Evolutionary conservation across 2,888 invertebrate genomes (phyloP), one percentile per base, ranked within the genome.

Genomic region (Eristalis tenax): DNA sequence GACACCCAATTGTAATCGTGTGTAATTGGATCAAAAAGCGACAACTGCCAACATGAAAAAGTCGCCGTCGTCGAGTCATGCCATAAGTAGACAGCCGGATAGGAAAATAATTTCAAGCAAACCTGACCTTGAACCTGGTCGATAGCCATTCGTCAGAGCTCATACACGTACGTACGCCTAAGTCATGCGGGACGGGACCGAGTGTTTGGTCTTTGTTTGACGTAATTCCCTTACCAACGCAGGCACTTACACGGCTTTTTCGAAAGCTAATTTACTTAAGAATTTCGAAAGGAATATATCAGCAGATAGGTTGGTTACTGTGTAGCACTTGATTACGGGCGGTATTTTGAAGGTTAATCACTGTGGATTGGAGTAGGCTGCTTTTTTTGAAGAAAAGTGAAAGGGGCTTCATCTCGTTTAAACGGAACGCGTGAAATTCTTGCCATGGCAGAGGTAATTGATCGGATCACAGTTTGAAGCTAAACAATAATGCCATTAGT

Each of bases 61-160:
- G 43, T 18, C 18, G 50, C 50, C 18, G 50, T 18, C 50, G 32
- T 32, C 1, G 32, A 32, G 6, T 50, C n/a, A 59, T 56, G 23
- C 35, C 68, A 50, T 61, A 66, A 8, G 59, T 18, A 65, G 40
- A 57, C 64, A 59, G 61, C 43, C 61, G 61, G 61, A 61, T 69
- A 63, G 18, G 28, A 77, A 76, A 64, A 61, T 35, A 5, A 13
- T 23, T 68, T 11, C n/a, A 50, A 50, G 43, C 43, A 61, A 64
- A 71, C 57, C 35, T 78, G 78, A 78, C 70, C 78, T 78, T 78
- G 78, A 78, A 71, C 71, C 78, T 78, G 78, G 64, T 78, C 64
- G 64, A 64, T 63, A 69, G 35, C 50, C 50, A 50, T 50, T 50
- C 50, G 50, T 50, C 18, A 18, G 50, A 18, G 50, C 50, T 50